Evolutionary conservation across 2,113 vertebrate genomes (phyloP).

Genomic region (Gymnarchus niloticus): DNA sequence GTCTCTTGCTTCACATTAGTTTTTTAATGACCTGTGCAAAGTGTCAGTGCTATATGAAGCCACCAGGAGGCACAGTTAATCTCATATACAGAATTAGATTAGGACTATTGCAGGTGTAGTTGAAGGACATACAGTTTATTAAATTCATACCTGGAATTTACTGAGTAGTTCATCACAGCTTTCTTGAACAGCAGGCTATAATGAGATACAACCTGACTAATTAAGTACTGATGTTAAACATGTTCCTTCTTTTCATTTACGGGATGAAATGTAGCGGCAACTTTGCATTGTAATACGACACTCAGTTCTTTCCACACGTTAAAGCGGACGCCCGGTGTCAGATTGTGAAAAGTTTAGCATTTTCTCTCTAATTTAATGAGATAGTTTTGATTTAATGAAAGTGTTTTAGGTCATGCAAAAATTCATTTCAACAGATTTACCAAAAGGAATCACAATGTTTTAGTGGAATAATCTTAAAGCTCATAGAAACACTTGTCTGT

Average conservation of each 20-base stretch:
- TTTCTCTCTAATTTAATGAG: neutral
- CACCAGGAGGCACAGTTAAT: slow-evolving; percentile 12
- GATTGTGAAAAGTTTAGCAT: neutral
- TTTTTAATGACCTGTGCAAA: neutral
- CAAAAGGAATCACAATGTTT: neutral
- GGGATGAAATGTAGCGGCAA: neutral
- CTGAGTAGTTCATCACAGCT: neutral
- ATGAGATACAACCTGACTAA: too few relatives aligned
- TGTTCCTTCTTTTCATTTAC: neutral
- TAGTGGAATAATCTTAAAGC: neutral
- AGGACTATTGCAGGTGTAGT: neutral
- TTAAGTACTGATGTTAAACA: neutral
- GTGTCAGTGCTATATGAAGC: neutral
- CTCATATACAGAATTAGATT: neutral
- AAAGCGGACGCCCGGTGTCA: neutral
- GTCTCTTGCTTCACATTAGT: neutral
- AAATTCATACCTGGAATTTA: neutral
- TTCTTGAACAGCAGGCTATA: neutral
- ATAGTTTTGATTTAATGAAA: neutral
- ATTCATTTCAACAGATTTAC: neutral
- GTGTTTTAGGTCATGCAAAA: neutral
- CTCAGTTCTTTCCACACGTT: neutral
- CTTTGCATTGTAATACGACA: neutral
- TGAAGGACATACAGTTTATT: neutral
- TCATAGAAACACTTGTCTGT: too few relatives aligned